Evolutionary conservation across 2,888 invertebrate genomes (phyloP).

Genomic region (Gandaritis pyraliata): DNA sequence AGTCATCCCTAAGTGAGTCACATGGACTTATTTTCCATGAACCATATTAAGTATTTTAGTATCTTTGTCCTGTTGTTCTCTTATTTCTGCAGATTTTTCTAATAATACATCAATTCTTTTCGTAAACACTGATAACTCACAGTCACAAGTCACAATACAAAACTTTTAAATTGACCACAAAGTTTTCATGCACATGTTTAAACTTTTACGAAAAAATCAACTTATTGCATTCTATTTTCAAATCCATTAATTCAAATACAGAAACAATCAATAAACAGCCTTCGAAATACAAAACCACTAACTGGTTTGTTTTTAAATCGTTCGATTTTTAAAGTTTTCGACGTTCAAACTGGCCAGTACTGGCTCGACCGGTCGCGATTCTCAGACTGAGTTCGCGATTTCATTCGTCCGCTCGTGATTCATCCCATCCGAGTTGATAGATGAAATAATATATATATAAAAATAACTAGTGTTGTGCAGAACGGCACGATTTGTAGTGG

Average conservation of each 20-base stretch:
- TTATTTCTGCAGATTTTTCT: neutral
- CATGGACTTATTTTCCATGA: conserved; percentile 17
- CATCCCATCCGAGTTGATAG: conserved; percentile 60
- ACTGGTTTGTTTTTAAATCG: conserved; percentile 9
- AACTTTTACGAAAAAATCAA: conserved; percentile 4
- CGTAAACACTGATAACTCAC: conserved; percentile 5
- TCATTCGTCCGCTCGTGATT: conserved; percentile 54
- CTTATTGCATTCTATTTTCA: neutral
- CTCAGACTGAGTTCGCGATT: conserved; percentile 57
- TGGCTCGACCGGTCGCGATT: conserved; percentile 57
- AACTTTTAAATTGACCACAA: neutral
- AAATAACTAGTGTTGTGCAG: conserved; percentile 44
- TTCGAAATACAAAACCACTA: conserved; percentile 23
- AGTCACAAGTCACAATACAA: neutral
- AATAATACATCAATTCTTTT: neutral
- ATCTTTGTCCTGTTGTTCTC: conserved; percentile 16
- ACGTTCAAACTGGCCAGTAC: conserved; percentile 33
- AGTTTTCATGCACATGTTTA: conserved; percentile 5
- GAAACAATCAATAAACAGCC: conserved; percentile 16
- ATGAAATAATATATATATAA: conserved; percentile 60
- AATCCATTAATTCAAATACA: neutral
- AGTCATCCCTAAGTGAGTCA: conserved; percentile 25
- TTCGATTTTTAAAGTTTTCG: conserved; percentile 28
- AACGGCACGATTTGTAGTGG: conserved; percentile 41
- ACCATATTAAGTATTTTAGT: neutral